Evolutionary conservation across 2,888 invertebrate species (phyloP).

Genomic region (Actias luna): DNA sequence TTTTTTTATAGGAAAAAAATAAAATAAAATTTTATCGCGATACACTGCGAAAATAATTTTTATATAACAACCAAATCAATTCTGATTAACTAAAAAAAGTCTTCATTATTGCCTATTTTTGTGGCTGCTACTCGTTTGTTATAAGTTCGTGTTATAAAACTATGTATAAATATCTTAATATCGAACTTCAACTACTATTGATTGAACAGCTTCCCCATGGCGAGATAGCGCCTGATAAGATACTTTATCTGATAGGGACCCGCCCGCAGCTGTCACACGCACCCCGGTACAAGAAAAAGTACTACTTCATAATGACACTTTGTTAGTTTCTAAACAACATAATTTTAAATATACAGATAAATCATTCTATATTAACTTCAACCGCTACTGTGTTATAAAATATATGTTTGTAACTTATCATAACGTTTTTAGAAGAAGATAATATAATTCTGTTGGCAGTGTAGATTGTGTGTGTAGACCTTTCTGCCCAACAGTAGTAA

Average conservation of each 20-base stretch:
- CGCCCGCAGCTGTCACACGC: slow-evolving; percentile 49
- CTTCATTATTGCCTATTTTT: neutral
- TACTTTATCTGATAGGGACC: slow-evolving; percentile 56
- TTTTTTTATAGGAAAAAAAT: neutral
- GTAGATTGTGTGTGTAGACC: neutral
- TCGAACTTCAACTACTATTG: slow-evolving; percentile 10
- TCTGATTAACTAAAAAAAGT: neutral
- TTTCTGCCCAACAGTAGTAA: neutral
- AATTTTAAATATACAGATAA: neutral
- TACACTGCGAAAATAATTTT: neutral
- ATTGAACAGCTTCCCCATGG: slow-evolving; percentile 17
- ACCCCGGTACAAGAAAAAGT: slow-evolving; percentile 41
- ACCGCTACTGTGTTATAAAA: neutral
- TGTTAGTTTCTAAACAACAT: slow-evolving; percentile 3
- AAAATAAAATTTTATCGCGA: neutral
- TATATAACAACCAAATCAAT: neutral
- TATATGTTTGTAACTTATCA: neutral
- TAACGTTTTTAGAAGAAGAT: neutral
- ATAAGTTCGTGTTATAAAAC: neutral
- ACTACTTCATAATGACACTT: slow-evolving; percentile 12
- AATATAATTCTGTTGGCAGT: neutral
- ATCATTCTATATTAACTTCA: neutral
- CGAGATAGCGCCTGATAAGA: slow-evolving; percentile 18
- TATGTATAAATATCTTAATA: neutral
- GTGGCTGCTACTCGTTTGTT: neutral